Evolutionary conservation across 1,140 invertebrate species (phyloP).

Genomic region (Hormaphis cornu): DNA sequence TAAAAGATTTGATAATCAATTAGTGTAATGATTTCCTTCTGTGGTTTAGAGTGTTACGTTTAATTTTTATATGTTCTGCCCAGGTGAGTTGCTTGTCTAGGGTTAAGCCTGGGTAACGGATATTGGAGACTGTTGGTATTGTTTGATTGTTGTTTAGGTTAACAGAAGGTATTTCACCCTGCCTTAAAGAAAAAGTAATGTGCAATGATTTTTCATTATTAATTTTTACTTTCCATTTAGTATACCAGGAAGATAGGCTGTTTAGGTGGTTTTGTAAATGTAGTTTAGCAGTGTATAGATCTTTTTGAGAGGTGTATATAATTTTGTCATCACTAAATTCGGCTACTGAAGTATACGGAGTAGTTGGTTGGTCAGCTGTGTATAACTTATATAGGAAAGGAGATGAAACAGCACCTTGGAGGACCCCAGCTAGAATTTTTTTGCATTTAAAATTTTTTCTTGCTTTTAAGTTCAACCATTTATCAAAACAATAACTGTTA

Average conservation of each 20-base stretch:
- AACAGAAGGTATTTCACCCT: background rate
- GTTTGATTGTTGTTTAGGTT: background rate
- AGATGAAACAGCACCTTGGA: background rate
- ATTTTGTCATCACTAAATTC: conserved; percentile 24
- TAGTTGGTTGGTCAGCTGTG: background rate
- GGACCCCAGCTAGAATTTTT: no score
- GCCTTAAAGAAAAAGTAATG: conserved; percentile 12
- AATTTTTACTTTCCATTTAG: conserved; percentile 39
- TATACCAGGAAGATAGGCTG: conserved; percentile 36
- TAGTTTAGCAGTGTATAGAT: conserved; percentile 34
- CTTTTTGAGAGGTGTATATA: conserved; percentile 33
- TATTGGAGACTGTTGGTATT: background rate
- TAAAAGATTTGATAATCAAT: no score
- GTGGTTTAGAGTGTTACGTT: conserved; percentile 9
- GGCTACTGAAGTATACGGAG: background rate
- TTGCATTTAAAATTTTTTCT: no score
- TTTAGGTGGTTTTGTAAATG: conserved; percentile 36
- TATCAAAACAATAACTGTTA: no score
- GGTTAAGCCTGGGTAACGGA: conserved; percentile 13
- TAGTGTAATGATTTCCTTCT: background rate
- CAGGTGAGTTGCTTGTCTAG: conserved; percentile 19
- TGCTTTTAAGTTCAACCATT: no score
- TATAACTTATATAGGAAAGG: background rate
- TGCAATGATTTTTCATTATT: conserved; percentile 37
- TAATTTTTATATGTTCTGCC: conserved; percentile 8